Conservation (phyloP, 2,113 vertebrate species). For the Oncorhynchus kisutch region DNA sequence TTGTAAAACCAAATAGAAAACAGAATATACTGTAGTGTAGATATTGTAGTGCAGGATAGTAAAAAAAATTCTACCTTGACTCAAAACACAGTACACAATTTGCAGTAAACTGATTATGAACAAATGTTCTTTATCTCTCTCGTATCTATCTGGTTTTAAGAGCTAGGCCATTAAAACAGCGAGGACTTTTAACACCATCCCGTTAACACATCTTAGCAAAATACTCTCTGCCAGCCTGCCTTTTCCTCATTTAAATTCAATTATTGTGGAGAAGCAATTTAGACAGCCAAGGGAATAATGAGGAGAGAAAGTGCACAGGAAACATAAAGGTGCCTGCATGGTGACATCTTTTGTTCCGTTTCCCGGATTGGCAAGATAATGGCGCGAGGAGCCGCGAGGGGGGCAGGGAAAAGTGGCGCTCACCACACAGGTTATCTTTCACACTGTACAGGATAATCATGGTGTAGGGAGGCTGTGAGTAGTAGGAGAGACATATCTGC, state of each 20-base stretch:
- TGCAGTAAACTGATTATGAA: conserved; percentile 56
- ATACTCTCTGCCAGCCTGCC: conserved; percentile 46
- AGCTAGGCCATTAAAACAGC: conserved; percentile 55
- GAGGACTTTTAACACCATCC: conserved; percentile 52
- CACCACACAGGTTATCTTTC: conserved; percentile 68
- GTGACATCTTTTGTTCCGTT: conserved; percentile 71
- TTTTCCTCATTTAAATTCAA: conserved; percentile 71
- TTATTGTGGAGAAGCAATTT: conserved; percentile 58
- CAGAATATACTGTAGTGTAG: conserved; percentile 13
- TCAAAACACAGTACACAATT: conserved; percentile 35
- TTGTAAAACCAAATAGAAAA: conserved; percentile 39
- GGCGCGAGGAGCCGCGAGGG: conserved; percentile 45
- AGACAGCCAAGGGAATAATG: conserved; percentile 65
- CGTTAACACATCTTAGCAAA: conserved; percentile 54
- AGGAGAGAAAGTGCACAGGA: conserved; percentile 51
- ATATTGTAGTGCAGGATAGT: conserved; percentile 15
- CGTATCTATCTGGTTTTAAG: conserved; percentile 42
- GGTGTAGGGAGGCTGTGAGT: conserved; percentile 53
- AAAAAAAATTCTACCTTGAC: conserved; percentile 12
- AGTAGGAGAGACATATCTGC: conserved; percentile 64
- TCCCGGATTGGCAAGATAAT: conserved; percentile 71
- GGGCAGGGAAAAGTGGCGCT: conserved; percentile 57
- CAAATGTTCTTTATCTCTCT: conserved; percentile 43
- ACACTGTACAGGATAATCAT: conserved; percentile 38
- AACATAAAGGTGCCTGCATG: conserved; percentile 41